These are phyloP conservation scores for Mixornis gularis DNA, from an alignment of 2,113 vertebrate species.

Conservation along the genomic window DNA sequence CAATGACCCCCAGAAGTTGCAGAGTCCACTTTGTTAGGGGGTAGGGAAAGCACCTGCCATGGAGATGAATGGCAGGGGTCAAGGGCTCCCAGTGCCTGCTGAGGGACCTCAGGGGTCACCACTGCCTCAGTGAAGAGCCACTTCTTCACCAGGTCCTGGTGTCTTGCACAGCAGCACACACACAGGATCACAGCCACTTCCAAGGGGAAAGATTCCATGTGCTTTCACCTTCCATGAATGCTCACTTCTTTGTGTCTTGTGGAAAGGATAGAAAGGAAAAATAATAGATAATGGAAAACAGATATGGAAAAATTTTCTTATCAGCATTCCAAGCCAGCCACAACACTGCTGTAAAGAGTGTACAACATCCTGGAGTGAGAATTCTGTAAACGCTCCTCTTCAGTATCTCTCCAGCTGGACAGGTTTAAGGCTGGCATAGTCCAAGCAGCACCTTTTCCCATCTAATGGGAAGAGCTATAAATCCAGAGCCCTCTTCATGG, in stretches of 20 bases:
- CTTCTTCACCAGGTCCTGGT: not conserved
- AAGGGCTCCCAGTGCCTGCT: not conserved
- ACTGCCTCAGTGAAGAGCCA: not conserved
- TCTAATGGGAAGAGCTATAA: not conserved
- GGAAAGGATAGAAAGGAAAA: not conserved
- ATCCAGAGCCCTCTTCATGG: not conserved
- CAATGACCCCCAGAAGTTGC: not conserved
- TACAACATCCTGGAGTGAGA: not conserved
- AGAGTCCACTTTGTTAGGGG: accelerated
- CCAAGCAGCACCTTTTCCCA: not conserved
- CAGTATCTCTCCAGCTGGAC: not conserved
- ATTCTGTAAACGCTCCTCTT: not conserved
- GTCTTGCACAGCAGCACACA: not conserved
- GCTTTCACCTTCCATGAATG: not conserved
- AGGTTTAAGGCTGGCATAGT: not conserved
- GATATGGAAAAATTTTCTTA: not conserved
- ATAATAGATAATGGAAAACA: not conserved
- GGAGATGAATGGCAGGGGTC: not conserved
- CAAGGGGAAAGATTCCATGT: accelerated
- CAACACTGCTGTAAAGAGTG: not conserved
- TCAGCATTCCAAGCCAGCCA: not conserved
- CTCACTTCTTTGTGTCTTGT: not conserved
- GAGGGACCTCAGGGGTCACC: not conserved
- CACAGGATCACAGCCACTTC: not conserved
- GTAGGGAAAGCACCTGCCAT: not conserved